Conservation (phyloP, 1,140 invertebrate species). For the Pseudoatta argentina region DNA sequence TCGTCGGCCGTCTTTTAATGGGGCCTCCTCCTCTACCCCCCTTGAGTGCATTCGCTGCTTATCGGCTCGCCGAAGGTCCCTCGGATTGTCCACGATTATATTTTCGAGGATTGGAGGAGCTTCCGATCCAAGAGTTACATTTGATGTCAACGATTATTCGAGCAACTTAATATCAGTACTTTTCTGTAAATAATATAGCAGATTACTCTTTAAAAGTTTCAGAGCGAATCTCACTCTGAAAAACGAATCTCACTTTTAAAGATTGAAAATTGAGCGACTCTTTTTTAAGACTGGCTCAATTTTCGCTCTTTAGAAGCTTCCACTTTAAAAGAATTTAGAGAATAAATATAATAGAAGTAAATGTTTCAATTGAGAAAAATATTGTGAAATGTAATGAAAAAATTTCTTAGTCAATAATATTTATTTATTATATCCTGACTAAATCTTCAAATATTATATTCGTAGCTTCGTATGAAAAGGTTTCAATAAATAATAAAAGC, state of each 20-base stretch:
- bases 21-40: neutral
- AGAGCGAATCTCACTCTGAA: no score
- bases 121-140: slow-evolving; percentile 4
- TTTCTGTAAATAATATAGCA: neutral
- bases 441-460: neutral
- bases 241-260: no score
- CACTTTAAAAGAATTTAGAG: no score
- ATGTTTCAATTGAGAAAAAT: neutral
- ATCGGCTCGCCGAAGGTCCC: slow-evolving; percentile 56
- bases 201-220: no score
- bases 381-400: neutral
- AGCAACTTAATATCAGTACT: neutral
- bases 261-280: no score
- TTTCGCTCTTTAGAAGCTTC: no score
- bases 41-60: slow-evolving; percentile 64
- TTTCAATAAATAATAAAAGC: neutral
- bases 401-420: neutral
- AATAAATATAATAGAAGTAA: neutral
- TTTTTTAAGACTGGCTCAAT: no score
- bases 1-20: slow-evolving; percentile 69
- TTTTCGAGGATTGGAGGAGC: slow-evolving; percentile 21
- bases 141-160: slow-evolving; percentile 43
- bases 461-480: neutral
- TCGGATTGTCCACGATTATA: slow-evolving; percentile 68
- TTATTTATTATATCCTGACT: neutral